Evolutionary conservation across 2,888 invertebrate genomes (phyloP).

Genomic region (Drosophila borborema): DNA sequence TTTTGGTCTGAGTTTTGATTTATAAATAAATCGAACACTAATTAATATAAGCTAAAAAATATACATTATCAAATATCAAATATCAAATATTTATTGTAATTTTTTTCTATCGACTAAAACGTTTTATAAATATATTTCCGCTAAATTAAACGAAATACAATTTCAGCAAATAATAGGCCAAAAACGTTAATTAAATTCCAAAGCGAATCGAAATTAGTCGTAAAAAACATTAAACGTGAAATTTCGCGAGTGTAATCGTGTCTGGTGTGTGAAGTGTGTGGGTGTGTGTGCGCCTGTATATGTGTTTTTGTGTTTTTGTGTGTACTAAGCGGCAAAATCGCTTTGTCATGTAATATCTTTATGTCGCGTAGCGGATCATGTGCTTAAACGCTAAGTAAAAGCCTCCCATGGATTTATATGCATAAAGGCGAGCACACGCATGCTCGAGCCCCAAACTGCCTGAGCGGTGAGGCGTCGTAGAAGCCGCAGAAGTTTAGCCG

Average conservation of each 20-base stretch:
- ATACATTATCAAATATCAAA: slow-evolving; percentile 35
- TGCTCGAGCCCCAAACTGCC: slow-evolving; percentile 35
- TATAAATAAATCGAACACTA: slow-evolving; percentile 11
- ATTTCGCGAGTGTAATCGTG: slow-evolving; percentile 23
- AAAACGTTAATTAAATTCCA: slow-evolving; percentile 31
- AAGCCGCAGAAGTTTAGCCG: slow-evolving; percentile 53
- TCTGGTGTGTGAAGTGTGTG: slow-evolving; percentile 1
- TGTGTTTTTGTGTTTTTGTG: slow-evolving; percentile 24
- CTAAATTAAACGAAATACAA: slow-evolving; percentile 6
- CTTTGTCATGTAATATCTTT: slow-evolving; percentile 75
- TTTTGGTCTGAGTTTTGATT: slow-evolving; percentile 70
- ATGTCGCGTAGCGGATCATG: slow-evolving; percentile 73
- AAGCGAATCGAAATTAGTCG: slow-evolving; percentile 16
- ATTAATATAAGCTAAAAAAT: slow-evolving; percentile 22
- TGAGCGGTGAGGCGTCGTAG: slow-evolving; percentile 35
- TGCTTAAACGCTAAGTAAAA: slow-evolving; percentile 73
- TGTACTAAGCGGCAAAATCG: slow-evolving; percentile 61
- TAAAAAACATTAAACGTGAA: slow-evolving; percentile 23
- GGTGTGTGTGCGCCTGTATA: slow-evolving; percentile 6
- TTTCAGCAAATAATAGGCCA: slow-evolving; percentile 14
- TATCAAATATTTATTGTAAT: slow-evolving; percentile 12
- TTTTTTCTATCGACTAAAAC: slow-evolving; percentile 2
- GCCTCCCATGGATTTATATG: slow-evolving; percentile 74
- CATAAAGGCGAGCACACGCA: slow-evolving; percentile 65
- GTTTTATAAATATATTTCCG: slow-evolving; percentile 8